Evolutionary conservation across 92 coral and sea anemone species (phyloP), one percentile per base, ranked within the genome.

Genomic region (Actinostola sp.): DNA sequence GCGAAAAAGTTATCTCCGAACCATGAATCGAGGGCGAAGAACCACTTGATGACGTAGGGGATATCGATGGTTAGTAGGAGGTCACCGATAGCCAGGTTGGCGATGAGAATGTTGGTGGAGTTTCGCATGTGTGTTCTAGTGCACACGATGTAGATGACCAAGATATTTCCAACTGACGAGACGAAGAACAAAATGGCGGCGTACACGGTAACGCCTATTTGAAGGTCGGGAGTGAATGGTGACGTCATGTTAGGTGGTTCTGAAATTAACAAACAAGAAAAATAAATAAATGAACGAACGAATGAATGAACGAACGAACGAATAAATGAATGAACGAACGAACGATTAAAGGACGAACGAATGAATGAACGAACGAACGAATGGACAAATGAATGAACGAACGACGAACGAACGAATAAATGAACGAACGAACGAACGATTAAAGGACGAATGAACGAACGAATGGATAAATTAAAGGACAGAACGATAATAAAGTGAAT

Each of bases 61-160:
- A 90, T 48, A 28, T 79, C 68, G 21, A 78, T 26, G 3, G 96
- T 84, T 51, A 90, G 55, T n/a, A 90, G 50, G 7, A 90, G 63
- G 70, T 90, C 96, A 19, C 84, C 96, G 2, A 72, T 64, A 0
- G 96, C 92, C 96, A 90, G 86, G 61, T 90, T 90, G 26, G 88
- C 91, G 16, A 90, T 90, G 16, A 90, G 89, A 12, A 86, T 79
- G 36, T 90, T 90, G 53, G 89, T 83, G 14, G 96, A 71, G 21
- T 82, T 90, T 57, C 84, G 72, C 96, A 90, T 90, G 71, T 90
- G 74, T 26, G 63, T 64, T 35, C 92, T 74, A 15, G 89, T 70
- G 53, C 73, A 56, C n/a, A 90, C 96, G 45, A 90, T 83, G 71
- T 90, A 86, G 24, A 90, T 73, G 25, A 90, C 92, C 1, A 84